These are phyloP conservation scores for Yponomeuta cagnagella DNA, from an alignment of 2,888 invertebrate genomes.

Conservation along the genomic window DNA sequence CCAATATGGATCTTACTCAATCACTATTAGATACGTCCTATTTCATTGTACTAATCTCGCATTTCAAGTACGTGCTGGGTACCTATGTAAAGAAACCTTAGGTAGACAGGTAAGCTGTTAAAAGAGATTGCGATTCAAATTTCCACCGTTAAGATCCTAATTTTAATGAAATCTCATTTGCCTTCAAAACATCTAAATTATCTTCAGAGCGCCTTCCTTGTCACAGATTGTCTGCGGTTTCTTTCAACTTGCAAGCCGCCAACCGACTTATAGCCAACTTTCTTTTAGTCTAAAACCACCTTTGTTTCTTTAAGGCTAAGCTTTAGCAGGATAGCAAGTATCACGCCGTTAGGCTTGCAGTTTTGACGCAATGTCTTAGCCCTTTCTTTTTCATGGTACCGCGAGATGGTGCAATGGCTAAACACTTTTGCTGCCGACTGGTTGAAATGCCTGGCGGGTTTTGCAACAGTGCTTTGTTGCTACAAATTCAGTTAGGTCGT, in stretches of 20 bases:
- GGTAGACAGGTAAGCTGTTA: not conserved
- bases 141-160: slow-evolving; percentile 2
- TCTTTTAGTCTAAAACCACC: not conserved
- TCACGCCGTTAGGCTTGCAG: not conserved
- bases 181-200: slow-evolving; percentile 46
- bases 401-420: slow-evolving; percentile 7
- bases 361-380: slow-evolving; percentile 10
- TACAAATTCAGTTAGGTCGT: not conserved
- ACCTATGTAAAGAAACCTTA: no score
- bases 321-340: not conserved
- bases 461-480: not conserved
- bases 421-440: slow-evolving; percentile 1
- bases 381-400: slow-evolving; percentile 12
- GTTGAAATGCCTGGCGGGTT: not conserved
- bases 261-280: not conserved
- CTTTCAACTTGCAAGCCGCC: slow-evolving; percentile 3
- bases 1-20: no score
- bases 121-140: not conserved
- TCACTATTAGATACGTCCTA: no score
- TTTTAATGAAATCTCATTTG: slow-evolving; percentile 5
- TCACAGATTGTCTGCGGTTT: slow-evolving; percentile 45
- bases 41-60: no score
- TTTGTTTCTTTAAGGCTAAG: not conserved
- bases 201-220: slow-evolving; percentile 44
- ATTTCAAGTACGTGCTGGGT: no score